Conservation (phyloP, 2,797 vertebrate species). For the Rhadinocentrus ornatus region DNA sequence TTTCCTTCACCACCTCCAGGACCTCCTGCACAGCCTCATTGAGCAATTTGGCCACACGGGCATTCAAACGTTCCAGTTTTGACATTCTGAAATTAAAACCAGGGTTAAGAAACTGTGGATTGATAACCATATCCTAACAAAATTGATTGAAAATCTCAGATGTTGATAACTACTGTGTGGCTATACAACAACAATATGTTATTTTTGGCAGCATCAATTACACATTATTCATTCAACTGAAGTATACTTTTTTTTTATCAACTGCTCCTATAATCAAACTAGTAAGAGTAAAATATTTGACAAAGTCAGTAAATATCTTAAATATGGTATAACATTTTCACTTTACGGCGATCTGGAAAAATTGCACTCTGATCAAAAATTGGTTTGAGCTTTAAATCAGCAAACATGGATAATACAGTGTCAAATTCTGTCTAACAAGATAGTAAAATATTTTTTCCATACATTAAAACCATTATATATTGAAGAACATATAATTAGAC, state of each 20-base stretch:
- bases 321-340: neutral
- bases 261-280: neutral
- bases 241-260: neutral
- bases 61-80: conserved; percentile 78
- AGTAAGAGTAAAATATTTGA: neutral
- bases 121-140: neutral
- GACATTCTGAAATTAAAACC: conserved; percentile 72
- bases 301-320: neutral
- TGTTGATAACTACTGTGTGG: neutral
- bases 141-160: neutral
- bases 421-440: no score
- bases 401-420: neutral
- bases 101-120: neutral
- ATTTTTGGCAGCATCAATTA: neutral
- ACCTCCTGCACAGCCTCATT: conserved; percentile 77
- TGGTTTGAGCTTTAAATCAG: neutral
- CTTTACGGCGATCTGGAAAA: neutral
- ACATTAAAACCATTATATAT: no score
- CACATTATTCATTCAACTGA: neutral
- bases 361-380: neutral
- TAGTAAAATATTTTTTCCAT: no score
- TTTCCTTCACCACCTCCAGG: conserved; percentile 79
- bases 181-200: neutral
- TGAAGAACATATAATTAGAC: neutral
- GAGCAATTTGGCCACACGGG: conserved; percentile 76